These are phyloP conservation scores for Alaudala cheleensis DNA, from an alignment of 2,113 vertebrate genomes.

Conservation along the genomic window DNA sequence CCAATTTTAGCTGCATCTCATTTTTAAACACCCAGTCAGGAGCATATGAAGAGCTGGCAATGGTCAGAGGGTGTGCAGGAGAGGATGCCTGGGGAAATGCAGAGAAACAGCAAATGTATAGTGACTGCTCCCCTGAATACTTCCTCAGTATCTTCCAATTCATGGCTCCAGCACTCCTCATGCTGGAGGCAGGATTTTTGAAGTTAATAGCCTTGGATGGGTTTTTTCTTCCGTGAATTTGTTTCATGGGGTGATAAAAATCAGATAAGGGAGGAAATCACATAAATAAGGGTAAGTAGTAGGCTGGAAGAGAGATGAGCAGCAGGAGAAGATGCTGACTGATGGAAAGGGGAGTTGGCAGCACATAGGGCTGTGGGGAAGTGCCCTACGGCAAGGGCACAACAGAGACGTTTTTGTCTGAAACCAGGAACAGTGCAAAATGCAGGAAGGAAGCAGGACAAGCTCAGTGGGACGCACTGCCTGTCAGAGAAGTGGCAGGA, in stretches of 20 bases:
- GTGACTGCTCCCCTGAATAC: neutral
- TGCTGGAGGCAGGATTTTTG: conserved; percentile 6
- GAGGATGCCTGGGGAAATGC: neutral
- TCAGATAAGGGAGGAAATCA: conserved; percentile 37
- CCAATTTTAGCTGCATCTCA: neutral
- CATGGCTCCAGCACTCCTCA: neutral
- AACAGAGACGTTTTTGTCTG: neutral
- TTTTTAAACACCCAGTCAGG: neutral
- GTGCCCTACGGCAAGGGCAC: neutral
- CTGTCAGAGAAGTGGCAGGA: neutral
- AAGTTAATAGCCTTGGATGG: conserved; percentile 26
- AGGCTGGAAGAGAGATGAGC: neutral
- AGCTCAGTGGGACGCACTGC: neutral
- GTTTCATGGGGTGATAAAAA: conserved; percentile 14
- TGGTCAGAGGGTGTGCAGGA: neutral
- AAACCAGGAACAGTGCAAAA: neutral
- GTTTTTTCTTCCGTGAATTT: conserved; percentile 39
- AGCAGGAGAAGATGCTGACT: neutral
- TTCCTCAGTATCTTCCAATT: neutral
- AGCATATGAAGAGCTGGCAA: neutral
- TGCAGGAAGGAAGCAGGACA: neutral
- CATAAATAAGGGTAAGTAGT: neutral
- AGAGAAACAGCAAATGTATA: neutral
- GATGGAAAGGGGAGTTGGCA: neutral
- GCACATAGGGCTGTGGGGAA: neutral